phyloP scores from a whole-genome alignment of 2,888 invertebrate genomes.

The Opisthograptis luteolata region DNA sequence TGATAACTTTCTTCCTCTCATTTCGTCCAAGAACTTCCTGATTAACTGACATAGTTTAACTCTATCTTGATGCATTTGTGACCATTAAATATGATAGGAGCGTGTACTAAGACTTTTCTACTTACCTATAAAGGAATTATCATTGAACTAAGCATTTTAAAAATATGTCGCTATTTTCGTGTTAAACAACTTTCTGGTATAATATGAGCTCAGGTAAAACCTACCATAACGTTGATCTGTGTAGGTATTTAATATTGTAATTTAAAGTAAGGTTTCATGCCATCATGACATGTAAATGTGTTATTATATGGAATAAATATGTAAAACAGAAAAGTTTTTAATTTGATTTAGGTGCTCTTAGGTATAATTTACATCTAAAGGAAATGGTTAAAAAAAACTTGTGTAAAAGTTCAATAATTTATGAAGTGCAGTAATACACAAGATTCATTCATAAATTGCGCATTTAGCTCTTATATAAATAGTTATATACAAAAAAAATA shows the following conservation, averaged over 20 bases:
- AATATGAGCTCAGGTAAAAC: conserved; percentile 46
- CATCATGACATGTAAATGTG: conserved; percentile 61
- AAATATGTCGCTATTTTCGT: conserved; percentile 35
- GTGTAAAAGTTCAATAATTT: conserved; percentile 75
- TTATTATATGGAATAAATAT: conserved; percentile 50
- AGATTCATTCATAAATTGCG: conserved; percentile 74
- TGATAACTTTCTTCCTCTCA: neutral
- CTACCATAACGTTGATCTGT: conserved; percentile 61
- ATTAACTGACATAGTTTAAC: neutral
- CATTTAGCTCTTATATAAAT: conserved; percentile 73
- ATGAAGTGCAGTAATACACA: conserved; percentile 79
- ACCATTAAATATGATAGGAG: neutral
- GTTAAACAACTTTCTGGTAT: conserved; percentile 27
- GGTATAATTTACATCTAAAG: neutral
- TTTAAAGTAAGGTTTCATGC: conserved; percentile 49
- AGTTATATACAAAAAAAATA: conserved; percentile 75
- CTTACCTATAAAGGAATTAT: conserved; percentile 11
- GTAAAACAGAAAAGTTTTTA: conserved; percentile 42
- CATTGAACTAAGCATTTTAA: conserved; percentile 21
- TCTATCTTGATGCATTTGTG: conserved; percentile 10
- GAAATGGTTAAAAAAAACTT: conserved; percentile 41
- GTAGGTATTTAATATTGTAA: conserved; percentile 48
- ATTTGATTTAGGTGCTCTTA: conserved; percentile 14
- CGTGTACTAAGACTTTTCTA: conserved; percentile 12
- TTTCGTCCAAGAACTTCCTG: neutral